Evolutionary conservation across 1,140 invertebrate species (phyloP), one percentile per base, ranked within the genome.

Genomic region (Thereuonema tuberculata): DNA sequence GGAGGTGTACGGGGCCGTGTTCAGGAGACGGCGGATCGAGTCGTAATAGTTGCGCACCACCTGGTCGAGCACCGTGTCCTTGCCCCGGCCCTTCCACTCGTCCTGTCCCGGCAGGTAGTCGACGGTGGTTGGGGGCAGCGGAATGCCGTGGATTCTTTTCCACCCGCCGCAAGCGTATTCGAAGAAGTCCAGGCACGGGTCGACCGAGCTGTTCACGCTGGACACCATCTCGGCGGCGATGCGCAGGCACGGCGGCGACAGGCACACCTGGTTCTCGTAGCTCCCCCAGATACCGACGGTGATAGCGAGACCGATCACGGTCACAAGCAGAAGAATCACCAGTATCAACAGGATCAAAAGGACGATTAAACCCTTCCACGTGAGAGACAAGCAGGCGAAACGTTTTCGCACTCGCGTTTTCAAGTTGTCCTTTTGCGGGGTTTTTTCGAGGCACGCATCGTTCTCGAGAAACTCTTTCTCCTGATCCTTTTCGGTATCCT

Each of bases 181-280:
- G 61, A 74, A 80, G 61, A 80, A 80, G 63, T 80, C 72, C 5
- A 71, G 62, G 61, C 78, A 80, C 2, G 78, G 78, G 57, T 76
- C 68, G 1, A 70, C 70, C 0, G 61, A 66, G 2, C 62, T 60
- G 62, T 80, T 72, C 65, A 80, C 70, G 3, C 68, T 66, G 3
- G 66, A 58, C 21, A 77, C 55, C 17, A 78, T 50, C 1, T 58
- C 66, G 9, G 49, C 59, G 15, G 9, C 17, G 2, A 27, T 28
- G 17, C 50, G 49, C 2, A 46, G 27, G 27, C 59, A 60, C 2
- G 28, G 26, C 1, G 59, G 59, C 14, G 2, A 21, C 15, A 25
- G 17, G 43, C 59, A 60, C 17, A 53, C 20, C 5, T 3, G 5
- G n/a, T 20, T 12, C 2, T 3, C 5, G 14, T 12, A 47, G 2